phyloP scores from a whole-genome alignment of 1,140 invertebrate genomes.

The Heliconius congener region DNA sequence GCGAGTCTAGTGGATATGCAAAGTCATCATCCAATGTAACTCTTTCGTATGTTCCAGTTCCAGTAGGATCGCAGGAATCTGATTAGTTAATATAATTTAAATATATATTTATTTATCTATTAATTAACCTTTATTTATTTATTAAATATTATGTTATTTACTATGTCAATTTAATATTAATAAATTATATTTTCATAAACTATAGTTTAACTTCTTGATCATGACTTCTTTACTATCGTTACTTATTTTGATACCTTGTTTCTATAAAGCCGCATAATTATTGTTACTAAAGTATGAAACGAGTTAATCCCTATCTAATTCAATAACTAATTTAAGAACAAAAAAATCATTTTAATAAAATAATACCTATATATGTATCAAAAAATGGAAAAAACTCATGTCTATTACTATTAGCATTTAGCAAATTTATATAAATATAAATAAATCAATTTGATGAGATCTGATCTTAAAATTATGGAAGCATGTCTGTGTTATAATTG shows the following conservation, averaged over 20 bases:
- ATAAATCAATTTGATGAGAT: too few species aligned
- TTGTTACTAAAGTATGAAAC: too few species aligned
- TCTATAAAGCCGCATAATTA: too few species aligned
- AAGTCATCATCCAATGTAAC: constrained; percentile 9
- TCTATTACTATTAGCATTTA: too few species aligned
- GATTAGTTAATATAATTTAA: neutral
- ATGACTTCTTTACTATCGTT: neutral
- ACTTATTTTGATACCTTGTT: neutral
- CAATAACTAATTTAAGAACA: too few species aligned
- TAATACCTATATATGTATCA: too few species aligned
- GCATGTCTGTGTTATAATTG: too few species aligned
- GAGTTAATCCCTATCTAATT: too few species aligned
- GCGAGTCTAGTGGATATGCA: neutral
- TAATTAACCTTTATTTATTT: neutral
- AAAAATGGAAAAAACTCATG: too few species aligned
- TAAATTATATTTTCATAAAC: neutral
- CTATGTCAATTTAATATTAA: neutral
- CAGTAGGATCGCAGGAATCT: neutral
- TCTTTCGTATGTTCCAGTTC: constrained; percentile 18
- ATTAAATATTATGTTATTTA: neutral
- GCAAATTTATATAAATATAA: too few species aligned
- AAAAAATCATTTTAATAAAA: too few species aligned
- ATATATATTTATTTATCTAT: neutral
- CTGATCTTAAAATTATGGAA: too few species aligned
- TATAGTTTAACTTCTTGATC: neutral